Base-by-base conservation (phyloP, 1,140 invertebrate genomes). In the Nephila pilipes region DNA sequence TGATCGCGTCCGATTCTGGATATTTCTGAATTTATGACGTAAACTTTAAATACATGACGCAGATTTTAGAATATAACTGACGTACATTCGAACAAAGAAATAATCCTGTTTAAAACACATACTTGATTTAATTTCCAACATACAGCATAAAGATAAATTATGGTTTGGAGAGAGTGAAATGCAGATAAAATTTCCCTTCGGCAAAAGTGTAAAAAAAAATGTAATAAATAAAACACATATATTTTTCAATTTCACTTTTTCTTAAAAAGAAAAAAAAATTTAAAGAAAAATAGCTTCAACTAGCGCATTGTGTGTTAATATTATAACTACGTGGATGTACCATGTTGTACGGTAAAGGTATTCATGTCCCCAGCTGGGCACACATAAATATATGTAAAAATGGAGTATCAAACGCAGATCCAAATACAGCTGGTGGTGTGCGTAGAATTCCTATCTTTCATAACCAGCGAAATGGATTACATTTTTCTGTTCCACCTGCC, bases 321-420 rank as follows among this genome's bases (percentile, higher is more conserved):
- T n/a, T 14, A 65, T 65, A 20, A 12, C n/a, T n/a, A 65, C 25
- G 10, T 25, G 8, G 5, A 65, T 12, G 8, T 25, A 0, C 22
- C 6, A 25, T 65, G 63, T 12, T 12, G 12, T 29, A 25, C 3
- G 25, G 63, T 65, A 65, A 25, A 65, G n/a, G 63, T 65, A 65
- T 65, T 12, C 22, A 25, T 46, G 25, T n/a, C 10, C 63, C 12
- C 63, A 65, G 63, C 63, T 65, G 63, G 12, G 46, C 46, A 65
- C n/a, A 29, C 63, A 65, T 65, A 65, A n/a, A 25, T 65, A 65
- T 25, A 65, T 65, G n/a, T 65, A 65, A 65, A 65, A 65, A 65
- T n/a, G n/a, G 63, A 29, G 10, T 65, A n/a, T 65, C n/a, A 25
- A n/a, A n/a, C 25, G 25, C 1, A 58, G 57, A 18, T 58, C 20